Percentiles rank a stretch among this genome's conserved stretches.
These are phyloP conservation scores for Drosophila eugracilis DNA, from an alignment of 1,140 invertebrate species.

Conservation along the genomic window DNA sequence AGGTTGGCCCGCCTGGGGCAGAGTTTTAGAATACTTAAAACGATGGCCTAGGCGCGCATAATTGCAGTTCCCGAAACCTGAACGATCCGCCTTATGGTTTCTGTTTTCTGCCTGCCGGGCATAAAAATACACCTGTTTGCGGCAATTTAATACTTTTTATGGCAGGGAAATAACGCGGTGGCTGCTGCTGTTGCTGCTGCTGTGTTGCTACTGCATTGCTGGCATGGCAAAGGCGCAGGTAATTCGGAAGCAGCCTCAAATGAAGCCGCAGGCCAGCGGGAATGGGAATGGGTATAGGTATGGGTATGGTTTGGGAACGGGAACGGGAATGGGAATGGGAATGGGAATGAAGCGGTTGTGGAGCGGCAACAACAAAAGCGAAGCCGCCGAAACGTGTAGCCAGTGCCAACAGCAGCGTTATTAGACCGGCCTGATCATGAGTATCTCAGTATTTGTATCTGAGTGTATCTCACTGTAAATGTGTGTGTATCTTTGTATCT, in stretches of 20 bases:
- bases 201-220: conserved; percentile 56
- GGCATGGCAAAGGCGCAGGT: conserved; percentile 54
- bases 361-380: conserved; percentile 60
- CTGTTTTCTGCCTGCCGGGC: conserved; percentile 50
- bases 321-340: conserved; percentile 3
- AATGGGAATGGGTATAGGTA: conserved; percentile 8
- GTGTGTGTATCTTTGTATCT: conserved; percentile 27
- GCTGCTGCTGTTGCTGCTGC: conserved; percentile 21
- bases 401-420: conserved; percentile 56
- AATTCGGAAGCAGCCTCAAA: conserved; percentile 82
- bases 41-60: conserved; percentile 41
- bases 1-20: neutral
- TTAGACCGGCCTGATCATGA: conserved; percentile 62
- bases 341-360: conserved; percentile 12
- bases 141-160: conserved; percentile 82
- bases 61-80: conserved; percentile 54
- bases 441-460: conserved; percentile 19
- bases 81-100: conserved; percentile 16
- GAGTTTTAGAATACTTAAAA: conserved; percentile 24
- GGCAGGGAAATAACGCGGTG: conserved; percentile 72
- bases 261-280: conserved; percentile 68
- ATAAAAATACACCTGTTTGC: conserved; percentile 82
- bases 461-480: conserved; percentile 15
- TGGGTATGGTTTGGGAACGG: neutral
- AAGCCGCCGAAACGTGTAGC: conserved; percentile 74